Percentiles rank a stretch among this genome's conserved stretches.
Conservation (phyloP, 2,113 vertebrate species). For the Gambusia holbrooki region DNA sequence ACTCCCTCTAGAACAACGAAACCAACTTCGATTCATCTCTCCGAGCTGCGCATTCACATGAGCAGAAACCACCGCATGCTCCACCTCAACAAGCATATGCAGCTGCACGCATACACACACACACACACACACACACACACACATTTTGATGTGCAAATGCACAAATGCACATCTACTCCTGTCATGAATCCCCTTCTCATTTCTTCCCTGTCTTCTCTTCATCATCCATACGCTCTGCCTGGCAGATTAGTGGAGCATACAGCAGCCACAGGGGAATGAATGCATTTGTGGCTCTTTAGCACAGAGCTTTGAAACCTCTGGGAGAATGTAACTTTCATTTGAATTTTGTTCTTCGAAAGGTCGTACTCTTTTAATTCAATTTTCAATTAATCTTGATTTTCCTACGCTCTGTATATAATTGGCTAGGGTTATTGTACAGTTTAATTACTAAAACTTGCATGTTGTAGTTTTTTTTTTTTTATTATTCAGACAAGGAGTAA, state of each 20-base stretch:
- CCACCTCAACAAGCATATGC: neutral
- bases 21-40: constrained; percentile 13
- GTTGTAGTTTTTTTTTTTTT: too few species aligned
- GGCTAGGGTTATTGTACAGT: neutral
- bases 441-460: neutral
- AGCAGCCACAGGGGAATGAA: constrained; percentile 49
- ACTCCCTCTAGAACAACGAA: constrained; percentile 24
- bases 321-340: constrained; percentile 39
- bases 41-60: constrained; percentile 2
- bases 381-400: constrained; percentile 2
- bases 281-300: constrained; percentile 51
- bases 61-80: neutral
- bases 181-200: constrained; percentile 15
- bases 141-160: too few species aligned
- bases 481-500: neutral
- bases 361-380: constrained; percentile 29
- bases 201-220: constrained; percentile 14
- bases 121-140: neutral
- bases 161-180: constrained; percentile 7
- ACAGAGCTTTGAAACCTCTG: constrained; percentile 37
- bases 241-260: constrained; percentile 61
- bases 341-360: constrained; percentile 38
- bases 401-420: neutral
- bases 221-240: constrained; percentile 34
- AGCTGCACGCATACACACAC: neutral